Percentiles rank a stretch among this genome's conserved stretches.
Conservation (phyloP, 1,140 invertebrate species). For the Trachymyrmex septentrionalis region DNA sequence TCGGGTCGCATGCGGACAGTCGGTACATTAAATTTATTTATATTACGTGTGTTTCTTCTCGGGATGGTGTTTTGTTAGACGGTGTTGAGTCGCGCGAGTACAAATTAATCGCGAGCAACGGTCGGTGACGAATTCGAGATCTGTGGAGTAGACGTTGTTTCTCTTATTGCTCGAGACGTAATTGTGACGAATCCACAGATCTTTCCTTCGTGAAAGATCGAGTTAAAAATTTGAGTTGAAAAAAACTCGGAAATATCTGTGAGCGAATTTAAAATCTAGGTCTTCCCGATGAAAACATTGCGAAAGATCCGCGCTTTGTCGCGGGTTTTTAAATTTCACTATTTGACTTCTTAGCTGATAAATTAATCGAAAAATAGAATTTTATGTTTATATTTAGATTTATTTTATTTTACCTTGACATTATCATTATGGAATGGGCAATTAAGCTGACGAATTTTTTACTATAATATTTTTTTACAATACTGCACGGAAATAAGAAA, state of each 20-base stretch:
- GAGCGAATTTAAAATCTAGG: background rate
- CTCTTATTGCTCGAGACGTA: background rate
- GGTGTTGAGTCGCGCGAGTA: slow-evolving; percentile 1
- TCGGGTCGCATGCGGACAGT: background rate
- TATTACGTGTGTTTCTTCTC: slow-evolving; percentile 18
- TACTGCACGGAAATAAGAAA: background rate
- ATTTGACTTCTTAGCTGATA: background rate
- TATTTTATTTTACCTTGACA: no score
- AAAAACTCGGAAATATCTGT: background rate
- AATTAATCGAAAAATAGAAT: background rate
- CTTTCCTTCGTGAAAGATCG: background rate
- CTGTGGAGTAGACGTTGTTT: background rate
- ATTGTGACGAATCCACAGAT: background rate
- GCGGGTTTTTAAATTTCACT: background rate
- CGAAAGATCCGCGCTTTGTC: background rate
- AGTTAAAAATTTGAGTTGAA: background rate
- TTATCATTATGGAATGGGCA: background rate
- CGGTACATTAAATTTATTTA: slow-evolving; percentile 38
- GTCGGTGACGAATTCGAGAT: slow-evolving; percentile 10
- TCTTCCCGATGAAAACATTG: background rate
- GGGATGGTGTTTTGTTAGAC: slow-evolving; percentile 13
- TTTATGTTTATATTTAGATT: background rate
- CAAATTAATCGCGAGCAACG: slow-evolving; percentile 39
- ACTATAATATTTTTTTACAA: background rate
- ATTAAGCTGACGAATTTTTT: background rate